Conservation (phyloP, 1,140 invertebrate genomes). For the Andricus grossulariae region DNA sequence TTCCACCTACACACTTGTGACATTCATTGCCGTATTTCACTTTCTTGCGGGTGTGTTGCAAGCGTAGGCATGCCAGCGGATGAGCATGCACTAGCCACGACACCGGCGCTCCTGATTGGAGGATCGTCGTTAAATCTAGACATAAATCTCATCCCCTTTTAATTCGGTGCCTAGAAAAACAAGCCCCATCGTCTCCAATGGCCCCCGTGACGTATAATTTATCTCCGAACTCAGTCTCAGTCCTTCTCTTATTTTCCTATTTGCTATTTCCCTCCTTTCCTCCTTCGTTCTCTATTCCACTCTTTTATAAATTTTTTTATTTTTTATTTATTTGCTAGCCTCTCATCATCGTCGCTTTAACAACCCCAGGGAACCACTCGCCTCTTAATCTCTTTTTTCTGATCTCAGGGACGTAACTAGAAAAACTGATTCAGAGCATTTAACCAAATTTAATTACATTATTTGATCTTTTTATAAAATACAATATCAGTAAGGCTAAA, state of each 20-base stretch:
- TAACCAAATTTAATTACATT: too few species aligned
- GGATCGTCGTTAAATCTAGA: constrained; percentile 58
- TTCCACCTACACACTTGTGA: constrained; percentile 20
- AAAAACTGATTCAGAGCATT: too few species aligned
- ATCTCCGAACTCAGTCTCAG: constrained; percentile 38
- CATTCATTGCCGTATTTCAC: constrained; percentile 51
- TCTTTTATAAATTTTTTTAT: constrained; percentile 42
- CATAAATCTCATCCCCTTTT: constrained; percentile 59
- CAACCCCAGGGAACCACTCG: neutral
- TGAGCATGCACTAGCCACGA: constrained; percentile 35
- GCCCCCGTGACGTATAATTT: constrained; percentile 43
- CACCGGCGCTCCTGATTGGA: constrained; percentile 51
- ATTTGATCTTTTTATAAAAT: too few species aligned
- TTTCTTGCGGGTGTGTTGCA: constrained; percentile 45
- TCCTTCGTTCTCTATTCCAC: constrained; percentile 23
- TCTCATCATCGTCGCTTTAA: constrained; percentile 6
- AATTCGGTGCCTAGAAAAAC: constrained; percentile 57
- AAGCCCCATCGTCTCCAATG: constrained; percentile 39
- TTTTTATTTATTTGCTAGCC: constrained; percentile 30
- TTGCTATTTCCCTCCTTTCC: constrained; percentile 2
- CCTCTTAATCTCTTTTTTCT: neutral
- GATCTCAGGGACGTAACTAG: too few species aligned
- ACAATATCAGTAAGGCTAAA: too few species aligned
- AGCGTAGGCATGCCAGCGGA: constrained; percentile 36
- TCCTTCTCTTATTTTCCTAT: constrained; percentile 36